These are phyloP conservation scores for Micropterix aruncella DNA, from an alignment of 2,888 invertebrate species.

Conservation along the genomic window DNA sequence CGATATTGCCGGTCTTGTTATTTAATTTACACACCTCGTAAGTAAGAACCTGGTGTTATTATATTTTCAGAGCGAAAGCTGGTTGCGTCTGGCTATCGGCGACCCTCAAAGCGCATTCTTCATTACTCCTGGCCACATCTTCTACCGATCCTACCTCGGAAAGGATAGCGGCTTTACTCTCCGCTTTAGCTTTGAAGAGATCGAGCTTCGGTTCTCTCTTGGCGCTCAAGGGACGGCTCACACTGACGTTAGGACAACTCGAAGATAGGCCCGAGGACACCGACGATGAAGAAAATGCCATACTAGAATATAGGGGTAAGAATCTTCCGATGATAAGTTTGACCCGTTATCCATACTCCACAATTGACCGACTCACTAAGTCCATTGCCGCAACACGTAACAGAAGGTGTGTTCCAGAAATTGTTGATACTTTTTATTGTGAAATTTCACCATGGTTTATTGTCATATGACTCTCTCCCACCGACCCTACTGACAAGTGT, in stretches of 20 bases:
- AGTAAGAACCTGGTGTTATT: too few relatives aligned
- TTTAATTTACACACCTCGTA: too few relatives aligned
- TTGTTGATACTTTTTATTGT: too few relatives aligned
- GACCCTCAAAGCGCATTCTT: constrained; percentile 22
- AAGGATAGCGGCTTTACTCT: constrained; percentile 22
- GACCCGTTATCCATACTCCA: too few relatives aligned
- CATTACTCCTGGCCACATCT: constrained; percentile 23
- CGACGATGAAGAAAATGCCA: constrained; percentile 18
- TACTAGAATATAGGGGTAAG: constrained; percentile 27
- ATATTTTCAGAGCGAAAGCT: constrained; percentile 26
- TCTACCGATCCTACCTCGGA: constrained; percentile 14
- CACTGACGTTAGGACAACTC: constrained; percentile 23
- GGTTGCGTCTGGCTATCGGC: constrained; percentile 29
- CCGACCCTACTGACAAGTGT: too few relatives aligned
- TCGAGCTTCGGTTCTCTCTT: constrained; percentile 30
- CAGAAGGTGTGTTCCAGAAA: too few relatives aligned
- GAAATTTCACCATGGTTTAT: too few relatives aligned
- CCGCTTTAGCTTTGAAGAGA: constrained; percentile 20
- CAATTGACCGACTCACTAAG: too few relatives aligned
- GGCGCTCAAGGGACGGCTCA: constrained; percentile 26
- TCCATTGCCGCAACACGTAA: too few relatives aligned
- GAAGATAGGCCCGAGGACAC: constrained; percentile 10
- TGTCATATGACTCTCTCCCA: too few relatives aligned
- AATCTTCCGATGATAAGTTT: too few relatives aligned
- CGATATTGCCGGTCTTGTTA: too few relatives aligned